Evolutionary conservation across 2,113 vertebrate genomes (phyloP), one percentile per base, ranked within the genome.

Genomic region (Mastomys natalensis): DNA sequence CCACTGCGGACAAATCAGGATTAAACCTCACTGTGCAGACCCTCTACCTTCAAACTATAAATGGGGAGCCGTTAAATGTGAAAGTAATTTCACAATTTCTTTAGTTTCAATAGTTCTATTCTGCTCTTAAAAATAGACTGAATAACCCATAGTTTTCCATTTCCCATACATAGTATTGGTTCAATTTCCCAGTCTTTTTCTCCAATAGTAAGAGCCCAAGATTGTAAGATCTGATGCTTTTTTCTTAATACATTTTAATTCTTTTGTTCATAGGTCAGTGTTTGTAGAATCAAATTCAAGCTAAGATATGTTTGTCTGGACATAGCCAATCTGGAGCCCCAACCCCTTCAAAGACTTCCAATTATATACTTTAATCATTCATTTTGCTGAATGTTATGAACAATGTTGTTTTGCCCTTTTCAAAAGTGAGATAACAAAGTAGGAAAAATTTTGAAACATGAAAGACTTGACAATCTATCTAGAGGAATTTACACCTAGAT

Each of bases 21-120:
- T 93, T 16, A 70, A 87, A 96, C 74, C 72, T n/a, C 37, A 93
- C 34, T 68, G 16, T 68, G 51, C 82, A 90, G 92, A 93, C 45
- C n/a, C 19, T 90, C 6, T 85, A 37, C 53, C 82, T 95, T 48
- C 43, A 55, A 87, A 95, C 45, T 78, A 84, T 93, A 94, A 93
- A 93, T 43, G 29, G 45, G 12, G 11, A 95, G 26, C 95, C 15
- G 43, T 89, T 92, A 90, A 96, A 93, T 95, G 77, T 89, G 82
- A 93, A 76, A 24, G n/a, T n/a, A n/a, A n/a, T 94, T 94, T 91
- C 73, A 93, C 29, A 87, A 22, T 91, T n/a, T 74, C 16, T 48
- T 45, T 64, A 94, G 24, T 87, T 91, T 3, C 70, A 95, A 68
- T 51, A 86, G 92, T 94, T 96, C 76, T 96, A 94, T 78, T 68